Conservation (phyloP, 2,113 vertebrate genomes). For the Hassar affinis region DNA sequence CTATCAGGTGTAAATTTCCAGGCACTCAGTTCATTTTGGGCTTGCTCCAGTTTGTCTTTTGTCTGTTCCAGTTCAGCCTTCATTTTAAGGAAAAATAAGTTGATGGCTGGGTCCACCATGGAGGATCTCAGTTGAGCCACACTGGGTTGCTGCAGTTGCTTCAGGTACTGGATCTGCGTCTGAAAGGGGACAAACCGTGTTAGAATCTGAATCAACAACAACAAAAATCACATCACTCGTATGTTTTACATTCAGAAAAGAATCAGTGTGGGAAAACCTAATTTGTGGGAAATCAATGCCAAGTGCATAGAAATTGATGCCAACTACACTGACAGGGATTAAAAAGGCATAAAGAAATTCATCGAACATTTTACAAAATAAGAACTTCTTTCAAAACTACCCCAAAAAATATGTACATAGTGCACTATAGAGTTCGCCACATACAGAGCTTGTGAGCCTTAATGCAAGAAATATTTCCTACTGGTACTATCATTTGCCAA, state of each 20-base stretch:
- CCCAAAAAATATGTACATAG: not conserved
- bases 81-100: slow-evolving; percentile 99
- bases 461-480: not conserved
- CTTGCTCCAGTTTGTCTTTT: slow-evolving; percentile 99
- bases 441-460: not conserved
- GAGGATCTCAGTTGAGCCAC: slow-evolving; percentile 97
- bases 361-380: not conserved
- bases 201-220: slow-evolving; percentile 56
- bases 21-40: slow-evolving; percentile 99
- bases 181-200: slow-evolving; percentile 66
- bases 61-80: slow-evolving; percentile 99
- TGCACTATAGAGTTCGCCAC: not conserved
- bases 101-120: slow-evolving; percentile 99
- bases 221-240: no score
- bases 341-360: not conserved
- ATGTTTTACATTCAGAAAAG: not conserved
- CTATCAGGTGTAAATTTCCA: slow-evolving; percentile 99
- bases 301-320: not conserved
- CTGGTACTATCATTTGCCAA: not conserved
- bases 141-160: slow-evolving; percentile 99
- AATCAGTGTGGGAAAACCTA: not conserved
- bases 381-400: not conserved
- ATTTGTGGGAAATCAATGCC: not conserved
- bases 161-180: slow-evolving; percentile 99
- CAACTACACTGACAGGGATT: not conserved